A percentile compares a stretch with the other conserved stretches of the same genome.
These are phyloP conservation scores for Mirounga angustirostris DNA, from an alignment of 2,113 vertebrate genomes.

Conservation along the genomic window DNA sequence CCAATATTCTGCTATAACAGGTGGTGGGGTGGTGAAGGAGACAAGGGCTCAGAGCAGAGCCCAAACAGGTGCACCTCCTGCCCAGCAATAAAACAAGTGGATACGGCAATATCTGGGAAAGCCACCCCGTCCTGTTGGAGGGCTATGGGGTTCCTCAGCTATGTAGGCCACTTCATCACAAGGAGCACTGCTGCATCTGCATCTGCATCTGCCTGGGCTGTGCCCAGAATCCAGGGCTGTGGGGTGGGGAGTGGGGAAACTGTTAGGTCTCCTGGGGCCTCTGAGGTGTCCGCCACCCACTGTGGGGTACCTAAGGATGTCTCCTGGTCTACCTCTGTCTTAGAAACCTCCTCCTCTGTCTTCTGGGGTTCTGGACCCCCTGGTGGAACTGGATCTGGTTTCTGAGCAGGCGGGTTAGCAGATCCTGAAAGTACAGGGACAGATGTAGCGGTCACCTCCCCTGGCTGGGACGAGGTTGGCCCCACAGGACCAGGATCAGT, in stretches of 20 bases:
- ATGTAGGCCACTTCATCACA: background rate
- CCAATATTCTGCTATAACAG: background rate
- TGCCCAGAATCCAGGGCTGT: background rate
- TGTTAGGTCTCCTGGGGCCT: background rate
- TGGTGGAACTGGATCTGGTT: background rate
- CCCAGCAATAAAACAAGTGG: background rate
- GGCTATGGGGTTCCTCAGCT: background rate
- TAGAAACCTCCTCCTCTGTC: background rate
- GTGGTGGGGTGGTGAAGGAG: fast-evolving
- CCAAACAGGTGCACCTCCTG: background rate
- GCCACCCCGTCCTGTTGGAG: background rate
- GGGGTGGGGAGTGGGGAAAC: background rate
- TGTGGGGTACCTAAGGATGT: background rate
- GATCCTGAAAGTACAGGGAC: background rate
- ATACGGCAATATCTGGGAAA: background rate
- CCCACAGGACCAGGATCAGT: background rate
- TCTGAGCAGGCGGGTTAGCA: background rate
- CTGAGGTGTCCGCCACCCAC: too few relatives aligned
- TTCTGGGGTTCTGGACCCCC: background rate
- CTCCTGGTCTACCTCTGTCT: background rate
- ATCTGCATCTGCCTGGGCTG: too few relatives aligned
- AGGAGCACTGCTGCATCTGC: background rate
- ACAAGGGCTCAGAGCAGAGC: background rate
- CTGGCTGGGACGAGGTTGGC: background rate
- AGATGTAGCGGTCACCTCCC: background rate